phyloP scores from a whole-genome alignment of 2,797 vertebrate genomes.

The Pangasius mekongensis region DNA sequence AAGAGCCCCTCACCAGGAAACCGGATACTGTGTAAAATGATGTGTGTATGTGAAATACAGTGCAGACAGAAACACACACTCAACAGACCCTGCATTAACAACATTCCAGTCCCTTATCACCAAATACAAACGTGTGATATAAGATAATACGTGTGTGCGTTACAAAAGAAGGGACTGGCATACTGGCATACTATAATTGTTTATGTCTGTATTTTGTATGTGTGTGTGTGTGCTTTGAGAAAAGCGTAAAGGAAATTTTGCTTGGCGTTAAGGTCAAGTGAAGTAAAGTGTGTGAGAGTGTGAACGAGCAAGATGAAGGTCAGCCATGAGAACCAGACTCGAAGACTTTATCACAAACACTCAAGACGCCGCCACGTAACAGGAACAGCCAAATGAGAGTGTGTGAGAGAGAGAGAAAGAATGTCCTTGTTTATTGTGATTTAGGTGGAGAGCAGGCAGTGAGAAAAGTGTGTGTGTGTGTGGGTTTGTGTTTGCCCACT shows the following conservation, averaged over 20 bases:
- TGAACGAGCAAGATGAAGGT: constrained; percentile 43
- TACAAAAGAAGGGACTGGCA: background rate
- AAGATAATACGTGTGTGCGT: constrained; percentile 24
- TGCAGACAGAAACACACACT: constrained; percentile 43
- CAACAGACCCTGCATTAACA: constrained; percentile 47
- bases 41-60: constrained; percentile 55
- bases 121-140: constrained; percentile 35
- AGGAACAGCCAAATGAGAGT: constrained; percentile 23
- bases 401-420: constrained; percentile 23
- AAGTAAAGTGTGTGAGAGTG: constrained; percentile 23
- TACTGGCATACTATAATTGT: constrained; percentile 9
- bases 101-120: constrained; percentile 50
- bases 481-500: constrained; percentile 38
- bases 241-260: constrained; percentile 35
- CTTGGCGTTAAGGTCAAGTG: constrained; percentile 45
- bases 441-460: constrained; percentile 15
- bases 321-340: constrained; percentile 49
- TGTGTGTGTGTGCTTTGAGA: background rate
- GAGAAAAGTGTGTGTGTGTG: constrained; percentile 14
- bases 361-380: constrained; percentile 32
- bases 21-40: constrained; percentile 63
- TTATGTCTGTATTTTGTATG: constrained; percentile 19
- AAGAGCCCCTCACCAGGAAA: constrained; percentile 62
- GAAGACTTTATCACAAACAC: constrained; percentile 35
- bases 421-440: constrained; percentile 32